Evolutionary conservation across 1,140 invertebrate genomes (phyloP), one percentile per base, ranked within the genome.

Genomic region (Hylaeus anthracinus): DNA sequence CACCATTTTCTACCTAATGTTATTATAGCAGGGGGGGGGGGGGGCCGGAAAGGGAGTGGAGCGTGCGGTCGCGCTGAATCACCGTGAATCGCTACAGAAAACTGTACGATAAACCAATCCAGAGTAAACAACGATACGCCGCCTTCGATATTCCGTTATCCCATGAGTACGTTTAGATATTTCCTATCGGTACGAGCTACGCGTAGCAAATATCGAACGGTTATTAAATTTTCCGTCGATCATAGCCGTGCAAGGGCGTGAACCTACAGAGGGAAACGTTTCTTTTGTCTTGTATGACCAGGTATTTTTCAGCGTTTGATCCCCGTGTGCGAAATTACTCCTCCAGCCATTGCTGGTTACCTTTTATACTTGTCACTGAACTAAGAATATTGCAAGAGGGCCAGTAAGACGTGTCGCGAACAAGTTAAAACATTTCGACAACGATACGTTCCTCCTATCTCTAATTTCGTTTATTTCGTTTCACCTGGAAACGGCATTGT

Each of bases 301-400:
- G 26, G 26, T 26, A 26, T 26, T 83, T 86, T 87, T 78, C 81
- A 81, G 84, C 77, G 72, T 75, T 84, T 65, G 77, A 75, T 77
- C 77, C 51, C 65, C 56, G 37, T 64, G 37, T 56, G 6, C 0
- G 45, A 41, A 8, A 55, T 43, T 69, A 5, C 26, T 15, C 53
- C 61, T 39, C 61, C 1, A 8, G 14, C 3, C 8, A 39, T 70
- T 48, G 4, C 48, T 72, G n/a, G 12, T 9, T 51, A n/a, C 4
- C 9, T 3, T 15, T 12, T 10, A 26, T 26, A 26, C 26, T 26
- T 26, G 26, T 26, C 26, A 26, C 26, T 26, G 26, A 26, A 26
- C 26, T 26, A 26, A 26, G 26, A 26, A 26, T 26, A 26, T 26
- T 26, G 26, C 26, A 26, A 26, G 26, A 26, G 26, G 26, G 26